These are phyloP conservation scores for Halocynthia roretzi DNA, from an alignment of 23 tunicate species.

Conservation along the genomic window DNA sequence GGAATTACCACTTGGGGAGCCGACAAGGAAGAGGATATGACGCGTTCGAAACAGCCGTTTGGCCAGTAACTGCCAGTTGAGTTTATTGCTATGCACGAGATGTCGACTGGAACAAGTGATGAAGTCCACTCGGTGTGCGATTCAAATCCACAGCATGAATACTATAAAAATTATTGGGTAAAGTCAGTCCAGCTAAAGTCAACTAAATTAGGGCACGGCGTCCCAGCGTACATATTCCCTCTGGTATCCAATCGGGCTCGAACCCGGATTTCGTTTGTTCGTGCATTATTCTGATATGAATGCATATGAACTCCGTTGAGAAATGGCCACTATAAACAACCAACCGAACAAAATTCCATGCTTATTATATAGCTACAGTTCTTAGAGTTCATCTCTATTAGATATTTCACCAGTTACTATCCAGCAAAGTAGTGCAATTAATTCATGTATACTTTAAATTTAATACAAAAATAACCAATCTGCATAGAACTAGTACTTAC, in stretches of 20 bases:
- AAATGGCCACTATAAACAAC: too few species aligned
- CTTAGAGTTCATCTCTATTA: background rate
- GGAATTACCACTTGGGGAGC: background rate
- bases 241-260: background rate
- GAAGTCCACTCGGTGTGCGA: background rate
- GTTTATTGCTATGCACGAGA: slow-evolving; percentile 11
- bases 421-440: too few species aligned
- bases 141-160: slow-evolving; percentile 13
- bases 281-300: too few species aligned
- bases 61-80: background rate
- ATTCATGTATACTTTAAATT: too few species aligned
- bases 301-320: too few species aligned
- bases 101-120: background rate
- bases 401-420: too few species aligned
- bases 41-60: slow-evolving; percentile 7
- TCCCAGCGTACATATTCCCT: too few species aligned
- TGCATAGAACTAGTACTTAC: background rate
- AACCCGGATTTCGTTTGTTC: background rate
- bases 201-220: too few species aligned
- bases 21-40: background rate
- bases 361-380: too few species aligned
- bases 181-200: too few species aligned
- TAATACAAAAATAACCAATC: too few species aligned
- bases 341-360: too few species aligned
- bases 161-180: background rate